Evolutionary conservation across 2,888 invertebrate species (phyloP), one percentile per base, ranked within the genome.

Genomic region (Xestia ashworthii): DNA sequence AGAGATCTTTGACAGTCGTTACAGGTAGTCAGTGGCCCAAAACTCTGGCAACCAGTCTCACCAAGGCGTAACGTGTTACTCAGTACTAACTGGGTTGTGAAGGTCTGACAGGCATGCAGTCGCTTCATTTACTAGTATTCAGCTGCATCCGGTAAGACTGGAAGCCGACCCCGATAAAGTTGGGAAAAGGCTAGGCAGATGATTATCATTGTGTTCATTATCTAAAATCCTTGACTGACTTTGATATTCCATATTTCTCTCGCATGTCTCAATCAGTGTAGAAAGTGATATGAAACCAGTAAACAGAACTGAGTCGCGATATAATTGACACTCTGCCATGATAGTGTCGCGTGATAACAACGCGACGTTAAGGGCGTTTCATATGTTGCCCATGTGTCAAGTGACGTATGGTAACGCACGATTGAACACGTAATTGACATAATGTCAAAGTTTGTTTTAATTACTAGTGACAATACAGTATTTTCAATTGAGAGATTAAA

Each of bases 261-360:
- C 25, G 0, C 16, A 50, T 75, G 48, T 70, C 65, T 82, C 71
- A 79, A 75, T 76, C 9, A 68, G 32, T 41, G 14, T 74, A 82
- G 83, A 82, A 82, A 82, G 83, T 82, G 78, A 82, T 73, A 82
- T 66, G 67, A 64, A 65, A 71, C 74, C 55, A 12, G 70, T 58
- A 71, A 76, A 74, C 73, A 82, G 48, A 44, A 25, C 19, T 9
- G 25, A 46, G 71, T 74, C 74, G 60, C 82, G 80, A 72, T 74
- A 67, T 75, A 83, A 80, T 80, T 80, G 83, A 80, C 83, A 74
- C 68, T 64, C 66, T 19, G 32, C 41, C 82, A 83, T 67, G 83
- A 73, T 44, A 16, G 22, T 53, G 60, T 76, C 70, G 53, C 83
- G 70, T 83, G 83, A 82, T 74, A 74, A 44, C 48, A 66, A 14